A percentile compares a stretch with the other conserved stretches of the same genome.
Conservation (phyloP, 2,113 vertebrate species). For the Heteronetta atricapilla region DNA sequence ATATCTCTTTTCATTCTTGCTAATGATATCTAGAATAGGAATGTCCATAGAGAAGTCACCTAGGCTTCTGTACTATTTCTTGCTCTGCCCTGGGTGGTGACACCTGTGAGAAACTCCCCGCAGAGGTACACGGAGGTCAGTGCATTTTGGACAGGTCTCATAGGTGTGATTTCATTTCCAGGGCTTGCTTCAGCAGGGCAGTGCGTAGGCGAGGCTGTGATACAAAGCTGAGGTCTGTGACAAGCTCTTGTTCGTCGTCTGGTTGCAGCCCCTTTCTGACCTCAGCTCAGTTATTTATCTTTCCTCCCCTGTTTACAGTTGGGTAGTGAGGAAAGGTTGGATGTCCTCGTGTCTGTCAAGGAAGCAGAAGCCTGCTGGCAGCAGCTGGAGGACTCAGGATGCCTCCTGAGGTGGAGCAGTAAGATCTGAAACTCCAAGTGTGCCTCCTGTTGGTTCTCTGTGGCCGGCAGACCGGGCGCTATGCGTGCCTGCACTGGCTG, state of each 20-base stretch:
- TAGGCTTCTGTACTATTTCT: neutral
- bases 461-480: neutral
- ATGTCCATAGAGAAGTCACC: neutral
- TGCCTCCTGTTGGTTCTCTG: rapidly evolving
- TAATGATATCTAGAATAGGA: neutral
- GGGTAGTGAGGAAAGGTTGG: neutral
- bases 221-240: rapidly evolving
- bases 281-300: neutral
- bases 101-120: neutral
- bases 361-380: neutral
- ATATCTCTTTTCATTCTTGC: neutral
- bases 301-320: neutral
- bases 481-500: rapidly evolving
- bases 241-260: rapidly evolving
- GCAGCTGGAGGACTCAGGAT: neutral
- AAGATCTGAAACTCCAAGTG: neutral
- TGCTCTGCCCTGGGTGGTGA: neutral
- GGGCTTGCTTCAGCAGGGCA: neutral
- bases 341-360: neutral
- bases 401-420: neutral
- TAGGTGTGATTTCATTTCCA: too few species aligned
- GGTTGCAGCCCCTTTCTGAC: neutral
- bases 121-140: neutral
- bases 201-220: neutral
- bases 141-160: neutral